Evolutionary conservation across 2,113 vertebrate genomes (phyloP).

Genomic region (Calypte anna): DNA sequence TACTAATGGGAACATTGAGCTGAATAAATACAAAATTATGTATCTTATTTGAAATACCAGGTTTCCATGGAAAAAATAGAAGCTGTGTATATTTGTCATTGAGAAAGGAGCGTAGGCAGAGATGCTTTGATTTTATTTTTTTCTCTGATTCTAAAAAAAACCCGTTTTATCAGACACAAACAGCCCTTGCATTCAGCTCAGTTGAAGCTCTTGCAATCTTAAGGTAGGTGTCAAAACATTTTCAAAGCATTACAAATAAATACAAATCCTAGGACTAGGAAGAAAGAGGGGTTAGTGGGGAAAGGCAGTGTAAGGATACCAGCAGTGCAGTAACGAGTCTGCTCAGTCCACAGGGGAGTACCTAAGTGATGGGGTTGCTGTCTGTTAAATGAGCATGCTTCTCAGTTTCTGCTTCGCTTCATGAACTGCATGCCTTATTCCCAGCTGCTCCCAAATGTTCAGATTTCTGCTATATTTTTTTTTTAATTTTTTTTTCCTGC

Average conservation of each 20-base stretch:
- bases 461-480: not conserved
- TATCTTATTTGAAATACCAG: not conserved
- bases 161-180: not conserved
- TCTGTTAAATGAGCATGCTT: not conserved
- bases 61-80: not conserved
- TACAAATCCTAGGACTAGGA: not conserved
- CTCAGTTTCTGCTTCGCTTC: not conserved
- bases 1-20: not conserved
- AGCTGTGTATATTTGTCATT: not conserved
- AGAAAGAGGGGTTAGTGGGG: not conserved
- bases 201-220: not conserved
- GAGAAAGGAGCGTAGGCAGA: not conserved
- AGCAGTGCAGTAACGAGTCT: not conserved
- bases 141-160: not conserved
- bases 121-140: not conserved
- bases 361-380: not conserved
- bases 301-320: not conserved
- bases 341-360: not conserved
- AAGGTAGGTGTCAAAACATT: not conserved
- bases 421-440: fast-evolving
- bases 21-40: not conserved
- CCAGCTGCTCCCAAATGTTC: not conserved
- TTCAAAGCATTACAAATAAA: not conserved
- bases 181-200: not conserved
- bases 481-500: not conserved